Evolutionary conservation across 2,797 vertebrate genomes (phyloP).

Genomic region (Phalloptychus januarius): DNA sequence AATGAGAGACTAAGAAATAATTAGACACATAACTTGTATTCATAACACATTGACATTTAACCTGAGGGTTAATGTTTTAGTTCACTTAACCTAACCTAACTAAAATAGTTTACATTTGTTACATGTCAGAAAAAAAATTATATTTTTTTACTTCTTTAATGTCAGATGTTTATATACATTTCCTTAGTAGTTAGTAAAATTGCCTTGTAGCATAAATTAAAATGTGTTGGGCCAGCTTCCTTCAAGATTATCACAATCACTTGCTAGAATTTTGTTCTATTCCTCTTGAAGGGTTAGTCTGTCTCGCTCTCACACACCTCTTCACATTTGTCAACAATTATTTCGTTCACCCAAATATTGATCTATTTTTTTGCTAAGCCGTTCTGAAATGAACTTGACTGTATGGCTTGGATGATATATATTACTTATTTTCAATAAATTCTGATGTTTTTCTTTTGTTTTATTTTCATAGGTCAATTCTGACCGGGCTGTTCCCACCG

Average conservation of each 20-base stretch:
- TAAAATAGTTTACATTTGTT: not conserved
- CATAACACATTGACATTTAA: not conserved
- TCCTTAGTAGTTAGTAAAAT: not conserved
- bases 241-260: not conserved
- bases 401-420: not conserved
- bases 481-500: conserved; percentile 94
- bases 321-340: not conserved
- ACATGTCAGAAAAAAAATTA: not conserved
- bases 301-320: not conserved
- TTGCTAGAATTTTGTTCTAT: not conserved
- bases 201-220: not conserved
- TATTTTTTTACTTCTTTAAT: not conserved
- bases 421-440: not conserved
- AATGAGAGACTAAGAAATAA: not conserved
- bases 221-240: not conserved
- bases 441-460: not conserved
- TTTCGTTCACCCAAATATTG: not conserved
- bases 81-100: not conserved
- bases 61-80: not conserved
- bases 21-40: not conserved
- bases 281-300: not conserved
- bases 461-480: conserved; percentile 87
- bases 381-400: not conserved
- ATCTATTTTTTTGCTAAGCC: too few species aligned
- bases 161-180: too few species aligned